Base-by-base conservation (phyloP, 1,140 invertebrate genomes). In the Littorina saxatilis region DNA sequence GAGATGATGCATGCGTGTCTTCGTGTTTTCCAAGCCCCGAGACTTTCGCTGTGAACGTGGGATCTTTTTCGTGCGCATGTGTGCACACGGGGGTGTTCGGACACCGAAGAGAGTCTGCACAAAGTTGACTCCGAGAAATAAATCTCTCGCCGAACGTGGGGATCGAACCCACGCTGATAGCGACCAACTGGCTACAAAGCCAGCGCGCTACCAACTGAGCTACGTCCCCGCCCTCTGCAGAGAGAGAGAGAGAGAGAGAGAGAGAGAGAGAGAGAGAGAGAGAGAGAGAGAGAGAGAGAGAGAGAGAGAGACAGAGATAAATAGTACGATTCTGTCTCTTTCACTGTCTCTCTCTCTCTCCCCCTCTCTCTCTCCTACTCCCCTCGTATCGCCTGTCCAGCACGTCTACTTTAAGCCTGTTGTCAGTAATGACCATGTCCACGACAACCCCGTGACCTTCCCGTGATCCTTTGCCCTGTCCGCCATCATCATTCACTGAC, bases 321-420 rank as follows among this genome's bases (percentile, higher is more conserved):
- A 40, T 94, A 1, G 94, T 7, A 27, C n/a, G n/a, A n/a, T n/a
- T n/a, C 96, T 97, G 79, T 95, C 94, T 1, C 96, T 58, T 29
- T 9, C n/a, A 9, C 61, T 66, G 27, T 32, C 27, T 66, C 61
- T 66, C n/a, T 66, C n/a, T 66, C 61, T 32, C 27, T 32, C 61
- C 17, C n/a, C 17, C 61, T 27, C 29, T 32, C 61, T 66, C 61
- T 32, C 27, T 32, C 61, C 27, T 29, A 27, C n/a, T 17, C 61
- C 29, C 96, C 15, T 96, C 96, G 91, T 97, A 97, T 1, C 96
- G 97, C 76, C 97, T 96, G 5, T 96, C 96, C 70, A 80, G 82
- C 32, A n/a, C 15, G 82, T 87, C 87, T 40, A 83, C 73, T 43
- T 90, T 87, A 20, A 58, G 40, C 52, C 50, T 40, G 20, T 29